Evolutionary conservation across 2,888 invertebrate genomes (phyloP), one percentile per base, ranked within the genome.

Genomic region (Eurytoma adleriae): DNA sequence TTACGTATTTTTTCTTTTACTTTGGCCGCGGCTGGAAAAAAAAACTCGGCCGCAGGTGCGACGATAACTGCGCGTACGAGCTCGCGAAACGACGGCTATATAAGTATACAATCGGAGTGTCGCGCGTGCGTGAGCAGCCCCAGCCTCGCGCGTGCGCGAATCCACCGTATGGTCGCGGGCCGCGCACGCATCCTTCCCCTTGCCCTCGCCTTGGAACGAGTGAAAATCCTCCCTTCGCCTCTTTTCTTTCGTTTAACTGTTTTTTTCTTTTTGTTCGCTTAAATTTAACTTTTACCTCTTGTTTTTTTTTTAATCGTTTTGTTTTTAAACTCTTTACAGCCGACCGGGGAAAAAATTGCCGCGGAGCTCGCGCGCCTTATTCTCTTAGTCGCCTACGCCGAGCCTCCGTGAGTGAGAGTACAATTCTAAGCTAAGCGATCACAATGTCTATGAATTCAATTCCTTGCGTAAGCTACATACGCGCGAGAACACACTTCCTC

Each of bases 371-470:
- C 48, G 50, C 18, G 50, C 54, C 50, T 1, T n/a, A 59, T 4
- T 30, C 12, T 30, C 50, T 12, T 24, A 24, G 18, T 50, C 13
- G 18, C 30, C 54, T 61, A 68, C 7, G 62, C 72, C 72, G 68
- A 80, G 56, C 62, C 61, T 68, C 70, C 74, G 74, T n/a, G 14
- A 27, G 27, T 16, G 61, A 64, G 24, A 67, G 27, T 67, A 50
- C 70, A 66, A 70, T 69, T 64, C 72, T 76, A 79, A 82, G 79
- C 76, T 82, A 78, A 79, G 79, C 81, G 72, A 81, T 81, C 81
- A 72, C 81, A 79, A 76, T 62, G 76, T 82, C 77, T 79, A 71
- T 70, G 66, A 75, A 80, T 82, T 82, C 82, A 82, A 82, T 82
- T 82, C 82, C 82, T 80, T 82, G 82, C 82, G 80, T 80, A 82